phyloP scores from a whole-genome alignment of 2,113 vertebrate genomes.

The Spheniscus mendiculus region DNA sequence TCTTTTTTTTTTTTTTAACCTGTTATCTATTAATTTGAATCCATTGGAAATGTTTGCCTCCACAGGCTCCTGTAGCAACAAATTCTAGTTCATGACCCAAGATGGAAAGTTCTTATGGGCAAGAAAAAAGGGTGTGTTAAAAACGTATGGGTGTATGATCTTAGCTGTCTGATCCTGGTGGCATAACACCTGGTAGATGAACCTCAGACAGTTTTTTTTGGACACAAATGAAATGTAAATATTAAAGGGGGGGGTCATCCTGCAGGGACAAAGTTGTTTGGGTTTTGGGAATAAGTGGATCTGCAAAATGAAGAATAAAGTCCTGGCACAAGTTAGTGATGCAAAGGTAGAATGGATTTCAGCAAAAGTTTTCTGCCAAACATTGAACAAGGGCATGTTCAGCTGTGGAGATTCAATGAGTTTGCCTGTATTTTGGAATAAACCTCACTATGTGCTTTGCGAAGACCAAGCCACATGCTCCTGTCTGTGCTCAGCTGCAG shows the following conservation, averaged over 20 bases:
- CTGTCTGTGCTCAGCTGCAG: neutral
- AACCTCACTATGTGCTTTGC: rapidly evolving
- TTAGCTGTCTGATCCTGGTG: neutral
- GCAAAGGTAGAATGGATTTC: neutral
- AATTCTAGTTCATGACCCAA: neutral
- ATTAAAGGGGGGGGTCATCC: neutral
- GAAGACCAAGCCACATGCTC: neutral
- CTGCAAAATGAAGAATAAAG: neutral
- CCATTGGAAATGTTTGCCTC: neutral
- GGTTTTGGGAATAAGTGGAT: neutral
- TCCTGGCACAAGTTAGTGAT: neutral
- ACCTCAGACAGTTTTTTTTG: neutral
- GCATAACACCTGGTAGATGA: neutral
- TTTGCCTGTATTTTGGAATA: neutral
- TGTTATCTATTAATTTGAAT: neutral
- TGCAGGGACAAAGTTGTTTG: neutral
- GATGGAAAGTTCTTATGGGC: neutral
- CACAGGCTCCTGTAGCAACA: neutral
- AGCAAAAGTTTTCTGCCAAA: neutral
- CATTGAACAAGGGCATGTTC: neutral
- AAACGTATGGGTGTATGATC: neutral
- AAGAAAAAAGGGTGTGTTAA: neutral
- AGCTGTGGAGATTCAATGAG: neutral
- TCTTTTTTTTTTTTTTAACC: neutral
- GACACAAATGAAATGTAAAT: neutral